These are phyloP conservation scores for Pseudomyrmex concolor DNA, from an alignment of 1,140 invertebrate genomes.

Conservation along the genomic window DNA sequence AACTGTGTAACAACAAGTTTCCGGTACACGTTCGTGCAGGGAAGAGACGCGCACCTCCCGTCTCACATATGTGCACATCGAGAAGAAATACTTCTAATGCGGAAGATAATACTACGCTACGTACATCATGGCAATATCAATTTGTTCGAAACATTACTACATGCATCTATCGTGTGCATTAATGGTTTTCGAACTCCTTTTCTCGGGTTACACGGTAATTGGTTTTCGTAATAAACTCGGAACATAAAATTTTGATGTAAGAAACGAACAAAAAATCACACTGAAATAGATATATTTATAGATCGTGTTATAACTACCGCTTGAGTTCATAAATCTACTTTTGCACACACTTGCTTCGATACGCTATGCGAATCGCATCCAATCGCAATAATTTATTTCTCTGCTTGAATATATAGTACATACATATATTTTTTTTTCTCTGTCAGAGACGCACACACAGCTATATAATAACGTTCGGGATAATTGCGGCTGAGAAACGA, in stretches of 20 bases:
- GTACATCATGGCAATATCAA: not conserved
- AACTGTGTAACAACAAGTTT: conserved; percentile 53
- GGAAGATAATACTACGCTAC: not conserved
- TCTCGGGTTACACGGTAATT: no score
- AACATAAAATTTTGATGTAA: not conserved
- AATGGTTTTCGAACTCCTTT: not conserved
- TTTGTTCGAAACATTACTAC: conserved; percentile 21
- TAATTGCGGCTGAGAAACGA: conserved; percentile 14
- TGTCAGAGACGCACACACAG: not conserved
- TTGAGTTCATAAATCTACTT: no score
- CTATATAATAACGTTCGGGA: conserved; percentile 7
- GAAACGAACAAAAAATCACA: not conserved
- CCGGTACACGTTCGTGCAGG: conserved; percentile 38
- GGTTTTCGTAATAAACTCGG: not conserved
- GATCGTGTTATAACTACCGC: no score
- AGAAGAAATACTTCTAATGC: not conserved
- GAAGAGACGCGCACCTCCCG: conserved; percentile 36
- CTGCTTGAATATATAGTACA: not conserved
- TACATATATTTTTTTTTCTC: not conserved
- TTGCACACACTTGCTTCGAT: no score
- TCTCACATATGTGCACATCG: conserved; percentile 27
- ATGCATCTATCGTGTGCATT: not conserved
- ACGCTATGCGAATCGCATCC: not conserved
- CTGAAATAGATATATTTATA: no score
- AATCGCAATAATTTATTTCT: not conserved